A percentile compares a stretch with the other conserved stretches of the same genome.
Evolutionary conservation across 2,888 invertebrate genomes (phyloP).

Genomic region (Chorisops tibialis): DNA sequence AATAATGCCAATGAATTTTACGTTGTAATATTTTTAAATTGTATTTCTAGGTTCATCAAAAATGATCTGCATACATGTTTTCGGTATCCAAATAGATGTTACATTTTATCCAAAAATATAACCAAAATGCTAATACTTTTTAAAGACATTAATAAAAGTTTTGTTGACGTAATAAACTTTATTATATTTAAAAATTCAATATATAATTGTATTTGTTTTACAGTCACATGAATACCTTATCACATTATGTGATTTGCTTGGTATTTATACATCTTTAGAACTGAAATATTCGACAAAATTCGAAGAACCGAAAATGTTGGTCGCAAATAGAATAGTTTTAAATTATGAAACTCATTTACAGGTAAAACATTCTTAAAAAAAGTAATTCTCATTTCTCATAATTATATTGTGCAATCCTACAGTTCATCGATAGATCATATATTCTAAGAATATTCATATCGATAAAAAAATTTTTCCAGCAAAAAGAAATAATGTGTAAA

Average conservation of each 20-base stretch:
- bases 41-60: constrained; percentile 8
- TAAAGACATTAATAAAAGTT: constrained; percentile 6
- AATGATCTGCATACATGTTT: neutral
- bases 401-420: neutral
- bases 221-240: constrained; percentile 16
- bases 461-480: neutral
- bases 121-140: constrained; percentile 12
- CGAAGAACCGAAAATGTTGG: constrained; percentile 5
- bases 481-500: constrained; percentile 18
- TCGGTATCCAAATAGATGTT: constrained; percentile 17
- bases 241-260: constrained; percentile 13
- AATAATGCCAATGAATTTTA: too few relatives aligned
- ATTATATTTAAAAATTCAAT: neutral
- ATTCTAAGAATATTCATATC: constrained; percentile 13
- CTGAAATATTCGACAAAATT: constrained; percentile 22
- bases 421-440: neutral
- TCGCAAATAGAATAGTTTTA: constrained; percentile 12
- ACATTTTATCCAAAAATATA: constrained; percentile 16
- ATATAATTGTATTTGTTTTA: neutral
- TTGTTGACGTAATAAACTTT: neutral
- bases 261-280: constrained; percentile 20
- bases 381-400: neutral
- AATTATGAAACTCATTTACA: constrained; percentile 24
- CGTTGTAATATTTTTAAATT: neutral
- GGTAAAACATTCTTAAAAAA: constrained; percentile 4